Percentiles rank a stretch among this genome's conserved stretches.
phyloP scores from a whole-genome alignment of 1,140 invertebrate genomes.

The Nomia melanderi region DNA sequence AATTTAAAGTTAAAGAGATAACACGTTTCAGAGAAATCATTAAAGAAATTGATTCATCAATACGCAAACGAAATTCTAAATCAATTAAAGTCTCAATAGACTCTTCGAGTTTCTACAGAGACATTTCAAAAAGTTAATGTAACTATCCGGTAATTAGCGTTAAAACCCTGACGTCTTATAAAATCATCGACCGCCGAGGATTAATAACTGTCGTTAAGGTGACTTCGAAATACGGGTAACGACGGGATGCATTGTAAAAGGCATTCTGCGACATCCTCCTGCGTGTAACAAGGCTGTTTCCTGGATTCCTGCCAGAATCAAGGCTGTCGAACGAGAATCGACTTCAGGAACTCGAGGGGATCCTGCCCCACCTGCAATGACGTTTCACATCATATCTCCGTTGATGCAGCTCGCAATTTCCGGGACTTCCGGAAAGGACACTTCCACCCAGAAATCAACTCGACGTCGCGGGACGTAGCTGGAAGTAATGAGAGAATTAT shows the following conservation, averaged over 20 bases:
- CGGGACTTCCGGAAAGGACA: constrained; percentile 15
- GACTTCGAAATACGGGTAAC: neutral
- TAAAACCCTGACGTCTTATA: no score
- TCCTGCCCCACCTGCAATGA: constrained; percentile 9
- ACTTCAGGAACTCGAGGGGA: constrained; percentile 1
- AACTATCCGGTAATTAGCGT: no score
- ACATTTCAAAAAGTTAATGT: no score
- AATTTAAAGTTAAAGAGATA: no score
- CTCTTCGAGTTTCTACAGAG: no score
- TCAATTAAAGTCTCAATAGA: no score
- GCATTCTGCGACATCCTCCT: neutral
- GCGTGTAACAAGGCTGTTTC: neutral
- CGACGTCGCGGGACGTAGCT: neutral
- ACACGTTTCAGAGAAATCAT: no score
- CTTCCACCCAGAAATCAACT: neutral
- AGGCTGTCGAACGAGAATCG: constrained; percentile 23
- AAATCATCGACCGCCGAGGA: no score
- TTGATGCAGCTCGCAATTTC: constrained; percentile 31
- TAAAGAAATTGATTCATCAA: no score
- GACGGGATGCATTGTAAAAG: neutral
- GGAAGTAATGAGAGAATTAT: constrained; percentile 29
- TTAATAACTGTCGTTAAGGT: neutral
- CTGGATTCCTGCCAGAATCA: constrained; percentile 20
- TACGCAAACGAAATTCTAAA: no score
- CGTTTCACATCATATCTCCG: constrained; percentile 28